Evolutionary conservation across 1,140 invertebrate species (phyloP), one percentile per base, ranked within the genome.

Genomic region (Rhyacophila brunnea): DNA sequence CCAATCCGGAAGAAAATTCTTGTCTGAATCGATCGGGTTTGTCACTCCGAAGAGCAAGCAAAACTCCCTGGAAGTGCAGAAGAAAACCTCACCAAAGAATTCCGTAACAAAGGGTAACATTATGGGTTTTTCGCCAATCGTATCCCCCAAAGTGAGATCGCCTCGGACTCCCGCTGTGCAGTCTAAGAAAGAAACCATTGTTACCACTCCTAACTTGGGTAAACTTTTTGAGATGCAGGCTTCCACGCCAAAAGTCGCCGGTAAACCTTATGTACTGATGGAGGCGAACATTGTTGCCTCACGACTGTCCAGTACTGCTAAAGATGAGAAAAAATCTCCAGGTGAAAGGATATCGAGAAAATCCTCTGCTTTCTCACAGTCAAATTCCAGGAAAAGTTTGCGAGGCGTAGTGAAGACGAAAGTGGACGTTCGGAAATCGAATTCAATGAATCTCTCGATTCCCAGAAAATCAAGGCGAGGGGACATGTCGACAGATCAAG

Each of bases 151-250:
- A 36, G 46, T 47, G 11, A 49, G 15, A 5, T 43, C 38, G 1
- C 46, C 47, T 13, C 42, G 38, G 38, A 58, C 47, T 36, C 47
- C 55, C 1, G 47, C 47, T 32, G n/a, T 20, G 10, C 14, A n/a
- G 1, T 7, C 10, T 6, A 4, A 35, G 0, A 34, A 50, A 35
- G 45, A 56, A n/a, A 35, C 42, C 32, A 50, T 65, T 36, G 46
- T 49, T 6, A 65, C 52, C 5, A 65, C 64, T 54, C 64, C 64
- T 20, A 62, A 62, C 49, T 48, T 65, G 19, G 59, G 55, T 14
- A 38, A 38, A 28, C 35, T 65, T 0, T 65, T 65, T 36, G 59
- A 58, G 10, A 34, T 57, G 6, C 32, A 65, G 17, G 56, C 64
- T 7, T 65, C 64, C 6, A 65, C 64, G 1, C 64, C 64, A 1